Evolutionary conservation across 2,888 invertebrate species (phyloP).

Genomic region (Argyresthia albistria): DNA sequence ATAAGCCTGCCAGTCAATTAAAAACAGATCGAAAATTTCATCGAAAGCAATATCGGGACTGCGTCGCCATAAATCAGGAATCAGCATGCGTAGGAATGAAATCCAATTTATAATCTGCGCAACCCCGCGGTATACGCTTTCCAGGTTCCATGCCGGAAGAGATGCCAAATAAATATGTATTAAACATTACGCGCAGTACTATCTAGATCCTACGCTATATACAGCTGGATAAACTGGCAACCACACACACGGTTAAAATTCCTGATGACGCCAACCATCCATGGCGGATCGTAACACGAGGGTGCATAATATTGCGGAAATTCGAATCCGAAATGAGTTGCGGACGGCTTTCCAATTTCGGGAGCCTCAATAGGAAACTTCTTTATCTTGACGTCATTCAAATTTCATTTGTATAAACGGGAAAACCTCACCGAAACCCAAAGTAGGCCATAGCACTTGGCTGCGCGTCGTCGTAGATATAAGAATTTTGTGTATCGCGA

Average conservation of each 20-base stretch:
- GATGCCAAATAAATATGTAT: conserved; percentile 58
- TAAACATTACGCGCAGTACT: conserved; percentile 43
- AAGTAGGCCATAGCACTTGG: no score
- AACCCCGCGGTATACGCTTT: neutral
- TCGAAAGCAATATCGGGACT: neutral
- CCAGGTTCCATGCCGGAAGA: conserved; percentile 21
- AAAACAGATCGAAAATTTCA: neutral
- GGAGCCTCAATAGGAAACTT: no score
- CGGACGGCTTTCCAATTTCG: neutral
- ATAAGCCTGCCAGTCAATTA: neutral
- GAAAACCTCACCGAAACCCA: no score
- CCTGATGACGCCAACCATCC: conserved; percentile 2
- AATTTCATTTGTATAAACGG: no score
- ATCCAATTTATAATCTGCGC: conserved; percentile 13
- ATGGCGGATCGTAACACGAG: neutral
- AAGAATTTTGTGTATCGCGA: no score
- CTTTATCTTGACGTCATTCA: no score
- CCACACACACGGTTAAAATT: neutral
- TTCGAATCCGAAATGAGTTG: conserved; percentile 1
- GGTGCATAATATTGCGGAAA: conserved; percentile 3
- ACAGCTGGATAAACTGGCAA: neutral
- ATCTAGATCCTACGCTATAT: neutral
- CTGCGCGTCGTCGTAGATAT: no score
- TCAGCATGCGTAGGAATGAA: conserved; percentile 30
- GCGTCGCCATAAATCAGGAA: conserved; percentile 15